Conservation (phyloP, 2,888 invertebrate genomes). For the Hydrotaea diabolus region DNA sequence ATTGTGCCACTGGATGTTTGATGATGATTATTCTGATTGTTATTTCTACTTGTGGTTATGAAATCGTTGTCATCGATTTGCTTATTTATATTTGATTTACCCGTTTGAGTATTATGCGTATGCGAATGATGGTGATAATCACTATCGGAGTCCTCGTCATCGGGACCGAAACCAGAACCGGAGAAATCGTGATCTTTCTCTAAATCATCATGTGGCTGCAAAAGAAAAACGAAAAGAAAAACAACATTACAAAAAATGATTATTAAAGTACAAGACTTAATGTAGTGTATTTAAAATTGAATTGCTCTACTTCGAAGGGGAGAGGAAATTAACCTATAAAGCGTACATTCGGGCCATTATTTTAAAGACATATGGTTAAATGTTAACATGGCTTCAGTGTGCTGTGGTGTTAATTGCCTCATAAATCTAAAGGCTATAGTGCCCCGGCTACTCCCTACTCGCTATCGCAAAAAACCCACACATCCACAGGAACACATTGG, state of each 20-base stretch:
- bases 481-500: slow-evolving; percentile 53
- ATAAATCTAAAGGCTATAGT: slow-evolving; percentile 64
- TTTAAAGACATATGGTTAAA: slow-evolving; percentile 43
- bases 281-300: neutral
- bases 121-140: slow-evolving; percentile 75
- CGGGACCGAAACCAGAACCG: slow-evolving; percentile 92
- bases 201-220: slow-evolving; percentile 81
- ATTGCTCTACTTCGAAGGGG: neutral
- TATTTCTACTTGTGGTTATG: slow-evolving; percentile 76
- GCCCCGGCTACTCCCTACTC: too few species aligned
- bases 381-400: slow-evolving; percentile 39
- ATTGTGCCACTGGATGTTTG: slow-evolving; percentile 79
- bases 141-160: slow-evolving; percentile 86
- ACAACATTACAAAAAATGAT: neutral
- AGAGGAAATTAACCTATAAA: slow-evolving; percentile 41
- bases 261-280: neutral
- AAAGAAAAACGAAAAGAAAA: slow-evolving; percentile 51
- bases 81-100: slow-evolving; percentile 77
- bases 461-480: slow-evolving; percentile 66
- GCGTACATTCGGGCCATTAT: slow-evolving; percentile 51
- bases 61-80: slow-evolving; percentile 75
- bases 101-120: slow-evolving; percentile 72
- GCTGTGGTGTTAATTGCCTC: slow-evolving; percentile 60
- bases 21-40: slow-evolving; percentile 70
- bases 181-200: slow-evolving; percentile 89